phyloP scores from a whole-genome alignment of 2,113 vertebrate genomes.

The Labeo catla region DNA sequence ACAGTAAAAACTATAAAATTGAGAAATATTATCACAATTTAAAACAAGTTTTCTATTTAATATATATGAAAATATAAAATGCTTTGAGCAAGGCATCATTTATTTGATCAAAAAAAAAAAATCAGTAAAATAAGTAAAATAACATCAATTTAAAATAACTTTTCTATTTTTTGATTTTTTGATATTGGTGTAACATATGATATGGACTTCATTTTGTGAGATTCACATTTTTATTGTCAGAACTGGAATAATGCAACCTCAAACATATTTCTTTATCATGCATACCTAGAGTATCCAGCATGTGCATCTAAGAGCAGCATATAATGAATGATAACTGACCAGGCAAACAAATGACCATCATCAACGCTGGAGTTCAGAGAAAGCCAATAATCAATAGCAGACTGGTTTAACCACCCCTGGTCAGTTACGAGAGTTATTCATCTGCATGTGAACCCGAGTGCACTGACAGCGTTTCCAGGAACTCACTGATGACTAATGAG shows the following conservation, averaged over 20 bases:
- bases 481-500: constrained; percentile 32
- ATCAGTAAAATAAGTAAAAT: no score
- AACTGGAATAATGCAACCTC: no score
- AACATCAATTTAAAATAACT: no score
- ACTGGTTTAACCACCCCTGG: constrained; percentile 43
- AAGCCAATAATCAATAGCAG: constrained; percentile 48
- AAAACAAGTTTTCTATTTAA: no score
- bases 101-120: no score
- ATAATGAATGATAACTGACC: constrained; percentile 15
- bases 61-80: no score
- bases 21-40: no score
- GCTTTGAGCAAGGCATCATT: no score
- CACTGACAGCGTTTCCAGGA: constrained; percentile 46
- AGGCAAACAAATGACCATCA: constrained; percentile 30
- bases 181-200: neutral
- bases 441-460: constrained; percentile 34
- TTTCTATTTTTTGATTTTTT: neutral
- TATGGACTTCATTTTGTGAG: neutral
- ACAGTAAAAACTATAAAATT: no score
- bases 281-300: neutral
- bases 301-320: neutral
- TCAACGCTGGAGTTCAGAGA: neutral
- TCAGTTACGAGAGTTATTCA: constrained; percentile 6
- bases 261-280: neutral
- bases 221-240: neutral